Conservation (phyloP, 1,140 invertebrate species). For the Papilio polyxenes region DNA sequence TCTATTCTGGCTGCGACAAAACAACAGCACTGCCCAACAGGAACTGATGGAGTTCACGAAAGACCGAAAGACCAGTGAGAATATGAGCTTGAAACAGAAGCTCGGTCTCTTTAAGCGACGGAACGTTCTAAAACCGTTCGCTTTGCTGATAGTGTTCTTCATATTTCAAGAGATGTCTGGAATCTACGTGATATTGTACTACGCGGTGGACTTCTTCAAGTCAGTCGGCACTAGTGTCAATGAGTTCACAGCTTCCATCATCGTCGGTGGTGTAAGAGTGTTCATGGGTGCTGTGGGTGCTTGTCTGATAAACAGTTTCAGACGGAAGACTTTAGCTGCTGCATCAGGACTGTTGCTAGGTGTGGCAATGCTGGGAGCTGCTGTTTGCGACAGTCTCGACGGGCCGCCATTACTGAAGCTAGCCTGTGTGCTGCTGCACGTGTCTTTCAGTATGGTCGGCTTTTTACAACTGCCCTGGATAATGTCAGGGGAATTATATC, state of each 20-base stretch:
- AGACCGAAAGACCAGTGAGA: conserved; percentile 69
- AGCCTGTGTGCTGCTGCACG: conserved; percentile 84
- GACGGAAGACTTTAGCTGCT: conserved; percentile 85
- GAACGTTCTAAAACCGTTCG: conserved; percentile 83
- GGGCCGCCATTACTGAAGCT: conserved; percentile 82
- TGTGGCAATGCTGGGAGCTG: conserved; percentile 82
- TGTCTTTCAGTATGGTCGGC: conserved; percentile 87
- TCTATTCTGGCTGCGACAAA: conserved; percentile 82
- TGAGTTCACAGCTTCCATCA: conserved; percentile 86
- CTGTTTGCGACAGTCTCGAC: conserved; percentile 76
- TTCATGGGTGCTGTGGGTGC: conserved; percentile 85
- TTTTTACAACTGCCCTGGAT: conserved; percentile 88
- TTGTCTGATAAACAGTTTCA: conserved; percentile 85
- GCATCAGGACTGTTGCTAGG: conserved; percentile 84
- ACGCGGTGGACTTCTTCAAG: conserved; percentile 86
- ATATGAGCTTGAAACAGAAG: conserved; percentile 70
- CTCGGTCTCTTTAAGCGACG: conserved; percentile 67
- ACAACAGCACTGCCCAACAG: conserved; percentile 80
- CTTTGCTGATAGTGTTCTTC: conserved; percentile 84
- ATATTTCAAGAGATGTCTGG: conserved; percentile 86
- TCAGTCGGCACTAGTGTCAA: conserved; percentile 85
- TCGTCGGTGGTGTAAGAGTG: conserved; percentile 86
- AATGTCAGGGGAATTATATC: conserved; percentile 88
- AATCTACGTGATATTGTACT: conserved; percentile 89
- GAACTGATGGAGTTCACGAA: conserved; percentile 82